These are phyloP conservation scores for Litocranius walleri DNA, from an alignment of 2,113 vertebrate genomes.

Conservation along the genomic window DNA sequence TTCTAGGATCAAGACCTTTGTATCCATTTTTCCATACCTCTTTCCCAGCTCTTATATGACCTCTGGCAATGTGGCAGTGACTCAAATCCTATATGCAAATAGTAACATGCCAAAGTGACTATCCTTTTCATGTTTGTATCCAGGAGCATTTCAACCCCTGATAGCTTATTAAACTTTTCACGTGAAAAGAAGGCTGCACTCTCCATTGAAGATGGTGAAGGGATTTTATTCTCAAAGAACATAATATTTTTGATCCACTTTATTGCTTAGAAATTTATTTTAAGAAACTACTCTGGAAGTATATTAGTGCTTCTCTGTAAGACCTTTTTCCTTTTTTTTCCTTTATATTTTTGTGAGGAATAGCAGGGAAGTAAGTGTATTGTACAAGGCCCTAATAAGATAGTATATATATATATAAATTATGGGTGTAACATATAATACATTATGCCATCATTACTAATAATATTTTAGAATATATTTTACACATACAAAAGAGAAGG, in stretches of 20 bases:
- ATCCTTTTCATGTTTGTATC: not conserved
- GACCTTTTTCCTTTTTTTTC: not conserved
- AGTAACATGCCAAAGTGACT: not conserved
- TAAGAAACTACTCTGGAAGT: not conserved
- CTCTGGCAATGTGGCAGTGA: not conserved
- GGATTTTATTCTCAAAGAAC: not conserved
- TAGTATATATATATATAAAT: not conserved
- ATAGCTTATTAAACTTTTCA: not conserved
- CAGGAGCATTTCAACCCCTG: not conserved
- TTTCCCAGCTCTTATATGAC: not conserved
- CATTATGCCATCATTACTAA: not conserved
- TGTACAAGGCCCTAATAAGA: not conserved
- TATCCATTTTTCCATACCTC: accelerated
- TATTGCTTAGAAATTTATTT: not conserved
- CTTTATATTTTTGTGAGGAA: not conserved
- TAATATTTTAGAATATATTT: not conserved
- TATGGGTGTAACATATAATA: not conserved
- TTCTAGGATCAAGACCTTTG: not conserved
- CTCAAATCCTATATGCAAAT: accelerated
- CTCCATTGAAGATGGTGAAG: not conserved
- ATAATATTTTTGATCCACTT: not conserved
- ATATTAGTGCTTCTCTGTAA: not conserved
- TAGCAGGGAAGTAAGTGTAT: not conserved
- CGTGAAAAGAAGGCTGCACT: not conserved
- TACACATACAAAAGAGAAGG: not conserved